Conservation (phyloP, 2,888 invertebrate species). For the Heliconius cydno region DNA sequence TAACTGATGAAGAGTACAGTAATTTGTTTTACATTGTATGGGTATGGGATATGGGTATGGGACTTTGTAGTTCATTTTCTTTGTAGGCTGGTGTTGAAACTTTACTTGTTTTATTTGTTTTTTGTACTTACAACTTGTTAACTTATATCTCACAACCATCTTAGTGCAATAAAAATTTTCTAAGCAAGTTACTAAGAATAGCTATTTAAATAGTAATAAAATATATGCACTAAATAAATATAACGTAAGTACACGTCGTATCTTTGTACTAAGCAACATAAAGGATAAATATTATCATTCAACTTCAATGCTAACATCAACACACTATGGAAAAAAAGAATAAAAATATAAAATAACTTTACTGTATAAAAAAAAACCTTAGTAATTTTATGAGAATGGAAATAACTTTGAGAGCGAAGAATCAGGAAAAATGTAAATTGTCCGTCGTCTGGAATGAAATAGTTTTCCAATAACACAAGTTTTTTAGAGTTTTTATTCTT, state of each 20-base stretch:
- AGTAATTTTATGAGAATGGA: constrained; percentile 16
- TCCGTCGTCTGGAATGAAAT: constrained; percentile 46
- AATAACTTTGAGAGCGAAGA: constrained; percentile 27
- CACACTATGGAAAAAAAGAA: neutral
- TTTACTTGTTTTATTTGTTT: too few species aligned
- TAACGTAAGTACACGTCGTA: too few species aligned
- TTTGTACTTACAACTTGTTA: too few species aligned
- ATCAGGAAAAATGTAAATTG: constrained; percentile 37
- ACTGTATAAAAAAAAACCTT: neutral
- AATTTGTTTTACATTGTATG: neutral
- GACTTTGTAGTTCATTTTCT: too few species aligned
- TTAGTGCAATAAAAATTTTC: too few species aligned
- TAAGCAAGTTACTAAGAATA: too few species aligned
- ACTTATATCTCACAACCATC: too few species aligned
- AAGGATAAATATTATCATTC: neutral
- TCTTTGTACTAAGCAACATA: too few species aligned
- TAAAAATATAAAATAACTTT: neutral
- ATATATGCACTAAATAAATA: too few species aligned
- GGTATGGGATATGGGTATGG: too few species aligned
- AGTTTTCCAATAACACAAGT: constrained; percentile 52
- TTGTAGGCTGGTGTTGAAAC: too few species aligned
- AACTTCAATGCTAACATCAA: neutral
- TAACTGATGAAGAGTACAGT: neutral
- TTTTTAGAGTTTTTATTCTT: constrained; percentile 48
- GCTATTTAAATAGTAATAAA: too few species aligned